phyloP scores from a whole-genome alignment of 1,140 invertebrate genomes.

The Nasonia vitripennis region DNA sequence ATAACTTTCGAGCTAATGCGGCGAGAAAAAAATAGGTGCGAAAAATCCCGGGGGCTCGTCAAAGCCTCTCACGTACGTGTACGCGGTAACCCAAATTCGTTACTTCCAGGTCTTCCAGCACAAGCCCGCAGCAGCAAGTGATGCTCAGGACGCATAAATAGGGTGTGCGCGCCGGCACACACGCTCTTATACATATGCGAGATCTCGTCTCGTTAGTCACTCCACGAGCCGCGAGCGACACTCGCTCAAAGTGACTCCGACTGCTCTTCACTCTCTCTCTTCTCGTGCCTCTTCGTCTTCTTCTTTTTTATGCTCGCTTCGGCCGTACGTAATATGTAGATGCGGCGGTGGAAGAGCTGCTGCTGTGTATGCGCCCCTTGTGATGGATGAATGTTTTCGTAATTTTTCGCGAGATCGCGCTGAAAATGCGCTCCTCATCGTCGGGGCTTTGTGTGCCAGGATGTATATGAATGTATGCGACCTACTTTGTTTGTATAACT shows the following conservation, averaged over 20 bases:
- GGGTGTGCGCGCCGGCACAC: background rate
- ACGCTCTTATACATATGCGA: background rate
- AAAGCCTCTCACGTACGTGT: background rate
- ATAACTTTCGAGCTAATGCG: background rate
- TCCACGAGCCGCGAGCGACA: conserved; percentile 18
- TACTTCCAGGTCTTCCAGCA: background rate
- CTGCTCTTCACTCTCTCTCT: background rate
- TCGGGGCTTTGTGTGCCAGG: background rate
- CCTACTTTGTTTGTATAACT: background rate
- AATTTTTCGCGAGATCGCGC: background rate
- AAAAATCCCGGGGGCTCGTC: background rate
- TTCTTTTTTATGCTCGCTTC: background rate
- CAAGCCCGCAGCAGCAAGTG: background rate
- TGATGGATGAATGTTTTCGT: no score
- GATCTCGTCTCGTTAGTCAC: conserved; percentile 25
- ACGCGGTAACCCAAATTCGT: conserved; percentile 19
- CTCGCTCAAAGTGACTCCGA: conserved; percentile 2
- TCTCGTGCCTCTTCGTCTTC: background rate
- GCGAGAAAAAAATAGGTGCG: background rate
- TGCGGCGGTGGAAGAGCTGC: background rate
- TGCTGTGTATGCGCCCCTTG: no score
- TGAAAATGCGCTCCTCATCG: background rate
- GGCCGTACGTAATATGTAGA: background rate
- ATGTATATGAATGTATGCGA: background rate
- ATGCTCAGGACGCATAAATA: conserved; percentile 15